Percentiles rank a stretch among this genome's conserved stretches.
Conservation (phyloP, 2,888 invertebrate species). For the Caenorhabditis doughertyi region DNA sequence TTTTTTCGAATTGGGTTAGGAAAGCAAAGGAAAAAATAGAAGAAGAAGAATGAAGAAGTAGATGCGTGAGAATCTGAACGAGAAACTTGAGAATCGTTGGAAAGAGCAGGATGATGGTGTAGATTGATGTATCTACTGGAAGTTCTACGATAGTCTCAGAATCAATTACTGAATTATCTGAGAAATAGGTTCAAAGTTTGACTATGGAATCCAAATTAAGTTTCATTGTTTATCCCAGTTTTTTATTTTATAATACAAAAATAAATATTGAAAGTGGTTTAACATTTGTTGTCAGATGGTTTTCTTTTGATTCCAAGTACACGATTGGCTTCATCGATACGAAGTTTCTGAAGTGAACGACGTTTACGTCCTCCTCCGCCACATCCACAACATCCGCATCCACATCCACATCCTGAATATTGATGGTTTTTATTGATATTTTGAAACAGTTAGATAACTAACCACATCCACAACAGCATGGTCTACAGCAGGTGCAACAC, state of each 20-base stretch:
- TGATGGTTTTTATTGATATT: background rate
- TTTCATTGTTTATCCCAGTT: background rate
- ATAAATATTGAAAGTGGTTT: background rate
- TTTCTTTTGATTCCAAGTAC: conserved; percentile 39
- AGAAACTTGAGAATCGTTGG: background rate
- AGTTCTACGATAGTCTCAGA: too few species aligned
- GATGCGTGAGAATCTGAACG: conserved; percentile 40
- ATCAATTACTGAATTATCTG: too few species aligned
- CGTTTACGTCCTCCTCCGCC: conserved; percentile 52
- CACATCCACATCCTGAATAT: conserved; percentile 11
- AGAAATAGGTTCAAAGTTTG: too few species aligned
- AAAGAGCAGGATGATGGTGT: background rate
- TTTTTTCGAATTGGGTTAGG: conserved; percentile 4
- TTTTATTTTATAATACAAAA: conserved; percentile 10
- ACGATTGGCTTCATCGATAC: conserved; percentile 56
- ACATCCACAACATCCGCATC: conserved; percentile 41
- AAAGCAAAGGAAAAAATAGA: background rate
- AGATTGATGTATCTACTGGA: too few species aligned
- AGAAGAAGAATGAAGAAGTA: conserved; percentile 10
- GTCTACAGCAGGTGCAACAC: conserved; percentile 63
- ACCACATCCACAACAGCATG: conserved; percentile 50
- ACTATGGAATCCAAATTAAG: too few species aligned
- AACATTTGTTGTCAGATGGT: background rate
- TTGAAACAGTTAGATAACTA: background rate
- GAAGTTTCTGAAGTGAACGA: conserved; percentile 62